Percentiles rank a stretch among this genome's conserved stretches.
Evolutionary conservation across 2,797 vertebrate genomes (phyloP).

Genomic region (Lagorchestes hirsutus): DNA sequence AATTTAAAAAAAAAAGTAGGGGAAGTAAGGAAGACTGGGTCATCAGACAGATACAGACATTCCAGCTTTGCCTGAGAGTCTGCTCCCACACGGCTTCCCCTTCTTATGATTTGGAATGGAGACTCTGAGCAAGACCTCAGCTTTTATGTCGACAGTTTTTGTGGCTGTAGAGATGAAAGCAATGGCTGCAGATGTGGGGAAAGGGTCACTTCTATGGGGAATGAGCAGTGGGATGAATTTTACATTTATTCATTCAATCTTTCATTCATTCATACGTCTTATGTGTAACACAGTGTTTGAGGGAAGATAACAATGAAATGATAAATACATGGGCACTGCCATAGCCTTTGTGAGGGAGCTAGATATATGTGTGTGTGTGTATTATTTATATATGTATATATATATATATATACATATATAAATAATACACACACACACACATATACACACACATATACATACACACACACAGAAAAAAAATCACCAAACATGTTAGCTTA

Average conservation of each 20-base stretch:
- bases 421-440: too few species aligned
- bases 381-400: too few species aligned
- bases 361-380: not conserved
- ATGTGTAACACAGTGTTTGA: not conserved
- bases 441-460: too few species aligned
- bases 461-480: not conserved
- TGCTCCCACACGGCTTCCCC: not conserved
- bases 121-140: not conserved
- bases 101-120: not conserved
- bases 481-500: not conserved
- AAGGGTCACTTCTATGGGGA: not conserved
- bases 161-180: not conserved
- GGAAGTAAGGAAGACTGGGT: not conserved
- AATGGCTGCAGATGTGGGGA: not conserved
- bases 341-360: not conserved
- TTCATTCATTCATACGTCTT: not conserved
- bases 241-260: not conserved
- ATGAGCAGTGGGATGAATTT: not conserved
- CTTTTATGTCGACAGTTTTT: not conserved
- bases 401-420: too few species aligned
- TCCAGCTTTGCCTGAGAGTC: not conserved
- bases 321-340: not conserved
- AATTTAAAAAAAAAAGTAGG: not conserved
- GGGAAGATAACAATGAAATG: not conserved
- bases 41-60: not conserved